These are phyloP conservation scores for Plebejus argus DNA, from an alignment of 2,888 invertebrate genomes.

Conservation along the genomic window DNA sequence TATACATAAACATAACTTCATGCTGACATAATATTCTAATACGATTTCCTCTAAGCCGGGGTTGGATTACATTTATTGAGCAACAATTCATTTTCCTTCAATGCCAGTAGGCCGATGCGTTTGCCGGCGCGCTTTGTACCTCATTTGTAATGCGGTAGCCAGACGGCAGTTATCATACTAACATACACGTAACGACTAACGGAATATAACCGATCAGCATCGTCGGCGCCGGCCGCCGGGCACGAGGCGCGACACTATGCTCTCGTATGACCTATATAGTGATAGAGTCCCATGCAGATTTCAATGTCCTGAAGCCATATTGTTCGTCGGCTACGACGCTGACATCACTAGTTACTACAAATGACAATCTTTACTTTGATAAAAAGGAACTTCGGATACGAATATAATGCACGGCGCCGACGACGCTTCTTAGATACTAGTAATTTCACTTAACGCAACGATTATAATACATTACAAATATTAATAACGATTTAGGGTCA, in stretches of 20 bases:
- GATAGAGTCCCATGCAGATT: too few relatives aligned
- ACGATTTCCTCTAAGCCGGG: background rate
- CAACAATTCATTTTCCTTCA: slow-evolving; percentile 1
- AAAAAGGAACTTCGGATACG: background rate
- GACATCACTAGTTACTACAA: background rate
- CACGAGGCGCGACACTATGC: background rate
- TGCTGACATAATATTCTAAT: background rate
- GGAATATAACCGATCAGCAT: slow-evolving; percentile 12
- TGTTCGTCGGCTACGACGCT: too few relatives aligned
- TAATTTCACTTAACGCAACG: slow-evolving; percentile 12
- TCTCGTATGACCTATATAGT: background rate
- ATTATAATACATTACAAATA: slow-evolving; percentile 29
- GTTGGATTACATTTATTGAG: slow-evolving; percentile 1
- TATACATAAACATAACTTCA: background rate
- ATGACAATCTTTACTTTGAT: background rate
- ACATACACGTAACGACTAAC: slow-evolving; percentile 26
- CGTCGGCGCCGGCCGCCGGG: background rate
- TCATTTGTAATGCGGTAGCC: slow-evolving; percentile 23
- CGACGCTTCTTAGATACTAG: background rate
- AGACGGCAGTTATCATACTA: slow-evolving; percentile 28
- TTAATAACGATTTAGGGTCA: slow-evolving; percentile 12
- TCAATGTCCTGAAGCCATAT: too few relatives aligned
- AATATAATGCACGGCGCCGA: background rate
- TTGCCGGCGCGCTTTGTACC: slow-evolving; percentile 30
- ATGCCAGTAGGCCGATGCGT: background rate